Evolutionary conservation across 2,888 invertebrate genomes (phyloP).

Genomic region (Gnatocerus cornutus): DNA sequence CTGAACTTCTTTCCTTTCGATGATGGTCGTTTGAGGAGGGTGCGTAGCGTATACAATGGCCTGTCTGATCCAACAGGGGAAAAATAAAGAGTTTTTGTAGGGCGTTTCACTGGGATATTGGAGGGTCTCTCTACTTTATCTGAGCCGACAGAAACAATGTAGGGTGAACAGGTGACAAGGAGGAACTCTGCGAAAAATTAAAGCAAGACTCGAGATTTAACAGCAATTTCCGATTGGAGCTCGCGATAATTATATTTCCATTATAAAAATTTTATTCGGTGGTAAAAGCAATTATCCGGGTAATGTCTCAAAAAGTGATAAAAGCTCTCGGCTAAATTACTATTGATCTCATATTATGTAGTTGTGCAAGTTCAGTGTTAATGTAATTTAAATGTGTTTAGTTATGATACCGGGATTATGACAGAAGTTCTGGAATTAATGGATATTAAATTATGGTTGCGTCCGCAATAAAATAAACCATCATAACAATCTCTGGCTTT

Average conservation of each 20-base stretch:
- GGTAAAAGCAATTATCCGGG: neutral
- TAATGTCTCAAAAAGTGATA: constrained; percentile 26
- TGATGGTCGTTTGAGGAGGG: constrained; percentile 29
- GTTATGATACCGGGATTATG: constrained; percentile 40
- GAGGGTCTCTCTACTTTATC: constrained; percentile 27
- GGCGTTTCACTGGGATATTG: constrained; percentile 32
- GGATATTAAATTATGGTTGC: constrained; percentile 39
- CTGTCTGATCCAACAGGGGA: constrained; percentile 22
- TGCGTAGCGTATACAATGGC: constrained; percentile 26
- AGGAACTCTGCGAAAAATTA: no score
- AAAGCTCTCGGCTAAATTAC: constrained; percentile 24
- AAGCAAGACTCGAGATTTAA: no score
- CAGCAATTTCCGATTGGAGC: no score
- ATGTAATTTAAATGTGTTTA: constrained; percentile 47
- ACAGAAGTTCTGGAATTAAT: constrained; percentile 37
- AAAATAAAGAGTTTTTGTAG: constrained; percentile 26
- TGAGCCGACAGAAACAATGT: constrained; percentile 22
- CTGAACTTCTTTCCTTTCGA: constrained; percentile 12
- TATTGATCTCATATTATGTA: constrained; percentile 38
- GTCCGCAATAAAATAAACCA: constrained; percentile 40
- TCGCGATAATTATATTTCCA: no score
- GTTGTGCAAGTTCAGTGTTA: constrained; percentile 40
- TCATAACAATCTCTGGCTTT: constrained; percentile 7
- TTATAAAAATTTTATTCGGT: neutral
- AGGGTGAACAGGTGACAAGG: neutral